phyloP scores from a whole-genome alignment of 2,888 invertebrate genomes.

The Tridacna gigas region DNA sequence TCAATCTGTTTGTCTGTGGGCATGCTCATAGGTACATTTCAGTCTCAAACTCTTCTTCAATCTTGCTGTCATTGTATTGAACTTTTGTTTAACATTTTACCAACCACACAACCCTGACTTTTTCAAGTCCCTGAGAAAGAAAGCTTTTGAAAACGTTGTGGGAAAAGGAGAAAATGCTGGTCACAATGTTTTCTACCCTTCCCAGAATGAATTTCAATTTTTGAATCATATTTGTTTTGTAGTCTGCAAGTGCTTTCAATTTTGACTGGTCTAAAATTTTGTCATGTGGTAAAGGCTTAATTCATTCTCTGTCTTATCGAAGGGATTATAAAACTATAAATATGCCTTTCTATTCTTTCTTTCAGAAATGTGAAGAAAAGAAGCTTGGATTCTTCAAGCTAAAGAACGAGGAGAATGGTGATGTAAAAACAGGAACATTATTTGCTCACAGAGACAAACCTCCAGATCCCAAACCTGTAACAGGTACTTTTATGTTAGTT shows the following conservation, averaged over 20 bases:
- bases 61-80: too few species aligned
- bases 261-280: too few species aligned
- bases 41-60: too few species aligned
- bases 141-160: background rate
- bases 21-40: too few species aligned
- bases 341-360: background rate
- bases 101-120: background rate
- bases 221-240: too few species aligned
- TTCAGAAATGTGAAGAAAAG: slow-evolving; percentile 44
- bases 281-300: background rate
- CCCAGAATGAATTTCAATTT: too few species aligned
- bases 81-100: background rate
- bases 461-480: background rate
- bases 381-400: slow-evolving; percentile 61
- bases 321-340: too few species aligned
- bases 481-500: background rate
- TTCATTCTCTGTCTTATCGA: background rate
- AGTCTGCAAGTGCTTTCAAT: too few species aligned
- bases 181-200: too few species aligned
- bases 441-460: slow-evolving; percentile 47
- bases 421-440: slow-evolving; percentile 53
- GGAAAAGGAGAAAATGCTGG: background rate
- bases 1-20: too few species aligned
- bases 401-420: slow-evolving; percentile 54
- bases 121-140: too few species aligned